These are phyloP conservation scores for Oreotrochilus melanogaster DNA, from an alignment of 2,113 vertebrate species.

Conservation along the genomic window DNA sequence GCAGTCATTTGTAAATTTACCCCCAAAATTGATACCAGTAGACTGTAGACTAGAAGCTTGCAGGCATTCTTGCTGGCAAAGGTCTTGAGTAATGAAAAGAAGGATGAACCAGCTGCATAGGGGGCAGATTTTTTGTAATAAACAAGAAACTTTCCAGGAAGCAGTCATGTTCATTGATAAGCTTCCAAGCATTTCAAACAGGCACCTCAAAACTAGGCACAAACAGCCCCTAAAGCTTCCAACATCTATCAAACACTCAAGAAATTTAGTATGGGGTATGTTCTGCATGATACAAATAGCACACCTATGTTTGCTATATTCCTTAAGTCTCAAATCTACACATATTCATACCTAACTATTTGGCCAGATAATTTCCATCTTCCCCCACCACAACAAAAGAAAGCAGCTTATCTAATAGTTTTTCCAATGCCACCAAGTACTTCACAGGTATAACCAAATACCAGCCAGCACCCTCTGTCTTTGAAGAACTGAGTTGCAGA, in stretches of 20 bases:
- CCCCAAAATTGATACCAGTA: background rate
- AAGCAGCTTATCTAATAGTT: conserved; percentile 54
- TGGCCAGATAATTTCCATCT: conserved; percentile 58
- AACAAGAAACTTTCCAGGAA: conserved; percentile 27
- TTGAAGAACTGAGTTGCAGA: background rate
- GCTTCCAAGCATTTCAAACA: conserved; percentile 70
- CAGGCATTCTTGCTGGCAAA: conserved; percentile 3
- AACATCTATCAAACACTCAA: conserved; percentile 22
- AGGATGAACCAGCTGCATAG: conserved; percentile 4
- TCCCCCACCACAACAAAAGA: conserved; percentile 45
- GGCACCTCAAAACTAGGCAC: conserved; percentile 69
- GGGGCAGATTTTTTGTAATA: background rate
- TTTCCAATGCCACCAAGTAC: conserved; percentile 18
- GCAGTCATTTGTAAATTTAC: background rate
- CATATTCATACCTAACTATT: conserved; percentile 57
- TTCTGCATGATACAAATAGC: conserved; percentile 66
- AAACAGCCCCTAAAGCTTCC: conserved; percentile 49
- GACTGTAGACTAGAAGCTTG: background rate
- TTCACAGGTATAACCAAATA: conserved; percentile 41
- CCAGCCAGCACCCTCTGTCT: conserved; percentile 36
- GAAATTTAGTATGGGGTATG: conserved; percentile 49
- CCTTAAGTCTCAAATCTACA: conserved; percentile 60
- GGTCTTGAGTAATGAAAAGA: conserved; percentile 13
- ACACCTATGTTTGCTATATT: conserved; percentile 51
- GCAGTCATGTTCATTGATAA: conserved; percentile 42